Evolutionary conservation across 2,113 vertebrate genomes (phyloP).

Genomic region (Pachypanchax playfairii): DNA sequence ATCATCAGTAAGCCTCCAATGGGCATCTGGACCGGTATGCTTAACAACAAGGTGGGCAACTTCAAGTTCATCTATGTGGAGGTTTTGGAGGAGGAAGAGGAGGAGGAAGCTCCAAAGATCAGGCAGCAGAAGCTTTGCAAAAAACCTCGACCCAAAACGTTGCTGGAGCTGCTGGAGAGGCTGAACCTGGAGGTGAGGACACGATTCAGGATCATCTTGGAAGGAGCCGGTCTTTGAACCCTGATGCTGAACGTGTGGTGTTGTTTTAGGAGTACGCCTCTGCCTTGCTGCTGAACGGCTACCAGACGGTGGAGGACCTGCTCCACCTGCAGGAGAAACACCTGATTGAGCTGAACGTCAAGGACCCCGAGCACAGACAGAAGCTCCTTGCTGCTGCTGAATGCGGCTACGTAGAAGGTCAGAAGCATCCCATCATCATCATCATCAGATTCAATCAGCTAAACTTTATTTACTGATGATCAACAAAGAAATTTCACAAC

Average conservation of each 20-base stretch:
- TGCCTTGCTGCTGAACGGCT: slow-evolving; percentile 91
- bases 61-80: slow-evolving; percentile 99
- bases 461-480: too few relatives aligned
- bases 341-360: slow-evolving; percentile 91
- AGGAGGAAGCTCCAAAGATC: slow-evolving; percentile 83
- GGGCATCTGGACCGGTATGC: slow-evolving; percentile 97
- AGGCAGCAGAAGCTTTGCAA: slow-evolving; percentile 80
- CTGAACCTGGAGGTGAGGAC: slow-evolving; percentile 87
- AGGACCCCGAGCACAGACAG: slow-evolving; percentile 86
- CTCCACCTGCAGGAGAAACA: slow-evolving; percentile 91
- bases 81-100: slow-evolving; percentile 70
- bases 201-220: too few relatives aligned
- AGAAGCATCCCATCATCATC: slow-evolving; percentile 53
- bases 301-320: slow-evolving; percentile 93
- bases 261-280: slow-evolving; percentile 87
- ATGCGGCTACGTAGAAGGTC: slow-evolving; percentile 85
- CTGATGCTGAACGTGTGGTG: background rate
- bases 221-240: too few relatives aligned
- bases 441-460: background rate
- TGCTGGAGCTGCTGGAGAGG: slow-evolving; percentile 88
- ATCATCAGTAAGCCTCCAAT: slow-evolving; percentile 97
- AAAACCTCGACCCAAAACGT: slow-evolving; percentile 82
- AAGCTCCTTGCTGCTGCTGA: slow-evolving; percentile 88
- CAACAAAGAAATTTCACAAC: too few relatives aligned
- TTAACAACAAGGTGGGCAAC: slow-evolving; percentile 94